Conservation (phyloP, 1,140 invertebrate genomes). For the Kradibia gibbosae region DNA sequence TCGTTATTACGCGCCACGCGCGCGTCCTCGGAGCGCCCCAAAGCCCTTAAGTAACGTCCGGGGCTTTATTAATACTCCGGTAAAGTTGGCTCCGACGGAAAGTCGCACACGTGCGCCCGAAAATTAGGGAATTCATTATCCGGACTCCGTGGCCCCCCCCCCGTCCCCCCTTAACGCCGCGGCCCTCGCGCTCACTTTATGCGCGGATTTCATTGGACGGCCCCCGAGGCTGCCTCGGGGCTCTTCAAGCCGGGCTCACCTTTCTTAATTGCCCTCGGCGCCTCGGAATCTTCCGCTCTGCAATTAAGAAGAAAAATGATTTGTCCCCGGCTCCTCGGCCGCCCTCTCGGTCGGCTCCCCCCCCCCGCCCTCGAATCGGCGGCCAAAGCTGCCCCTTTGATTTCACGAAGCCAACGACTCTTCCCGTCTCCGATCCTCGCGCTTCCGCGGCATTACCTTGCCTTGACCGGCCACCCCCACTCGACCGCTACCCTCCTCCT, state of each 20-base stretch:
- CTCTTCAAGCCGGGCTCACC: no score
- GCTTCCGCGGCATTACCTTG: no score
- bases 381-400: no score
- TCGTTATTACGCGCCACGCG: conserved; percentile 36
- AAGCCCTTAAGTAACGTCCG: conserved; percentile 41
- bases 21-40: background rate
- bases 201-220: background rate
- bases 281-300: background rate
- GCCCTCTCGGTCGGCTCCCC: no score
- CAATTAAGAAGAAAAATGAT: background rate
- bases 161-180: background rate
- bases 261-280: background rate
- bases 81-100: background rate
- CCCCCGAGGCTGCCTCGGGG: no score
- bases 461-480: no score
- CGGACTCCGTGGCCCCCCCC: background rate
- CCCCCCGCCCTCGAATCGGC: no score
- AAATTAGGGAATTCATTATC: conserved; percentile 43
- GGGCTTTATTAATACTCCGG: conserved; percentile 40
- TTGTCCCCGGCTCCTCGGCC: background rate
- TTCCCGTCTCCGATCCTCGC: no score
- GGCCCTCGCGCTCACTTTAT: background rate
- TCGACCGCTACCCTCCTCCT: no score
- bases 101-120: background rate
- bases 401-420: no score